Base-by-base conservation (phyloP, 2,888 invertebrate genomes). In the Phalangium opilio region DNA sequence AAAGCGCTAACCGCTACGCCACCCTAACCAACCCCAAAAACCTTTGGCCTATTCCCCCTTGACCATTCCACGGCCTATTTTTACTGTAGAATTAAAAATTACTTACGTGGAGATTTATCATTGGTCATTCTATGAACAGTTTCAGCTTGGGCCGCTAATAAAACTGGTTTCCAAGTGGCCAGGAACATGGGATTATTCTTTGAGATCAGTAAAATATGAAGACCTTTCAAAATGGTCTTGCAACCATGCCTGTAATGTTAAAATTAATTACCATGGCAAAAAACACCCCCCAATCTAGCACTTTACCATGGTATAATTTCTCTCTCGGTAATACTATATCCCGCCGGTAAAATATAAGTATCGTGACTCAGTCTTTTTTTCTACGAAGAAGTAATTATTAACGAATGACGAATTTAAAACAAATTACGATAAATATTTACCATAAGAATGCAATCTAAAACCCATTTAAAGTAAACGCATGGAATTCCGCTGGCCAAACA, bases 381-480 rank as follows among this genome's bases (percentile, higher is more conserved):
- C 49, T 52, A 15, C 49, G 43, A 38, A n/a, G 21, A 19, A 39
- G 18, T 38, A 19, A 36, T n/a, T n/a, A n/a, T n/a, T n/a, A n/a
- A n/a, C n/a, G n/a, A n/a, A n/a, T n/a, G n/a, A n/a, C n/a, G n/a
- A n/a, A n/a, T n/a, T n/a, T n/a, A n/a, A n/a, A n/a, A n/a, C n/a
- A n/a, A 3, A 5, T 7, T 36, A 15, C 36, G n/a, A n/a, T n/a
- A n/a, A n/a, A n/a, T n/a, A n/a, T n/a, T n/a, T 63, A 34, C 67
- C 65, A 65, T 58, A 14, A 63, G 62, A 58, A 79, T 77, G 58
- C 76, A 76, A 55, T 74, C 67, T 27, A 77, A 73, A 45, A 84
- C 73, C 83, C 83, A 85, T 48, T 71, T 72, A 64, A 83, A 79
- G 39, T 75, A 50, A 18, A 54, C 44, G 32, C 51, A 48, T 11